Base-by-base conservation (phyloP, 2,113 vertebrate species). In the Tichodroma muraria region DNA sequence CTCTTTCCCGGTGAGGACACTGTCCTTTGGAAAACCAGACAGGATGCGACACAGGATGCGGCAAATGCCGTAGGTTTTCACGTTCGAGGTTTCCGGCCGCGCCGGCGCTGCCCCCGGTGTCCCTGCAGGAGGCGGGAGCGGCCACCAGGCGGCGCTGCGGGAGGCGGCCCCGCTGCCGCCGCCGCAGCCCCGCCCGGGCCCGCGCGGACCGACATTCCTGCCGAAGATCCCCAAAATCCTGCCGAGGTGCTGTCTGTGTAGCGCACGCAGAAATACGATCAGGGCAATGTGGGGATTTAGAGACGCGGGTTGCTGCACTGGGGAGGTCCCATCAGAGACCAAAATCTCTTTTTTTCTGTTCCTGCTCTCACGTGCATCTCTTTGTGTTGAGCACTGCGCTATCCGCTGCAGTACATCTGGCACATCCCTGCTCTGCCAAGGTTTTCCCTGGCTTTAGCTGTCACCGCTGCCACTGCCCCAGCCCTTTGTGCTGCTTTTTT, bases 1-100 rank as follows among this genome's bases (percentile, higher is more conserved):
- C 9, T 49, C 21, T 17, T 35, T 64, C 37, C 4, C 9, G 2
- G 5, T 2, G 21, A 63, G 15, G 16, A 10, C 2, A 0, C 13
- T 24, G 10, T 9, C 27, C 15, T 75, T 31, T 24, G n/a, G 60
- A 30, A 30, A 53, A 11, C 12, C 28, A 12, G 13, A 5, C 23
- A 10, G 52, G 25, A 11, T 1, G 25, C 8, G n/a, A n/a, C n/a
- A n/a, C n/a, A n/a, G n/a, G n/a, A n/a, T n/a, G n/a, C n/a, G n/a
- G n/a, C n/a, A n/a, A n/a, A n/a, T n/a, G n/a, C n/a, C n/a, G n/a
- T n/a, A n/a, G n/a, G n/a, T n/a, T n/a, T n/a, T n/a, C n/a, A n/a
- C n/a, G n/a, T n/a, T n/a, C n/a, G n/a, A n/a, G n/a, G n/a, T n/a
- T n/a, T n/a, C n/a, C n/a, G n/a, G n/a, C n/a, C n/a, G n/a, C n/a